Conservation (phyloP, 2,888 invertebrate species). For the Eustalomyia histrio region DNA sequence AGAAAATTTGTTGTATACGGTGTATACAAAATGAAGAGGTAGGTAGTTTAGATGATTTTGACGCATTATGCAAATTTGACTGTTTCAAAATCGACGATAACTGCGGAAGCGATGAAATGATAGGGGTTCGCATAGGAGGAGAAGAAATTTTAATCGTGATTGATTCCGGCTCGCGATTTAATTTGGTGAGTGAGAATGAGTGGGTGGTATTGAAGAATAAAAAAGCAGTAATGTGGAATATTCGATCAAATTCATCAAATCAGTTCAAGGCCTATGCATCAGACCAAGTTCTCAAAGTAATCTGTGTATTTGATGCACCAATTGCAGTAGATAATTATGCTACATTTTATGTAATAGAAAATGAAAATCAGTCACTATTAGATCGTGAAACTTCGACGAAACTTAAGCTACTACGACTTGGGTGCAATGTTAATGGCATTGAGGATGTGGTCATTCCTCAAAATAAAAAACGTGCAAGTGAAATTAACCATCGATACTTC, state of each 20-base stretch:
- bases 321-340: slow-evolving; percentile 13
- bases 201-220: slow-evolving; percentile 23
- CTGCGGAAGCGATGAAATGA: too few species aligned
- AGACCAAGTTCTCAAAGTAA: slow-evolving; percentile 11
- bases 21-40: slow-evolving; percentile 17
- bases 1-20: slow-evolving; percentile 11
- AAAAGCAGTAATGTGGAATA: too few species aligned
- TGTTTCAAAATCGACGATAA: too few species aligned
- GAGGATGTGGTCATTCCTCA: too few species aligned
- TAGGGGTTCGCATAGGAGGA: too few species aligned
- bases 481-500: too few species aligned
- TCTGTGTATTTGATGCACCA: slow-evolving; percentile 49
- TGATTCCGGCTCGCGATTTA: slow-evolving; percentile 40
- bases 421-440: slow-evolving; percentile 55
- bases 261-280: too few species aligned
- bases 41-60: neutral
- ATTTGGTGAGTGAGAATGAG: slow-evolving; percentile 37
- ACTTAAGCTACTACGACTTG: too few species aligned
- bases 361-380: slow-evolving; percentile 27
- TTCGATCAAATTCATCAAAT: too few species aligned
- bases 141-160: slow-evolving; percentile 33
- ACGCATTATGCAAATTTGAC: neutral
- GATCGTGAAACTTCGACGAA: slow-evolving; percentile 33
- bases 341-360: too few species aligned
- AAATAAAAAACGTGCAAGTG: too few species aligned